phyloP scores from a whole-genome alignment of 2,113 vertebrate genomes.

The Cromileptes altivelis region DNA sequence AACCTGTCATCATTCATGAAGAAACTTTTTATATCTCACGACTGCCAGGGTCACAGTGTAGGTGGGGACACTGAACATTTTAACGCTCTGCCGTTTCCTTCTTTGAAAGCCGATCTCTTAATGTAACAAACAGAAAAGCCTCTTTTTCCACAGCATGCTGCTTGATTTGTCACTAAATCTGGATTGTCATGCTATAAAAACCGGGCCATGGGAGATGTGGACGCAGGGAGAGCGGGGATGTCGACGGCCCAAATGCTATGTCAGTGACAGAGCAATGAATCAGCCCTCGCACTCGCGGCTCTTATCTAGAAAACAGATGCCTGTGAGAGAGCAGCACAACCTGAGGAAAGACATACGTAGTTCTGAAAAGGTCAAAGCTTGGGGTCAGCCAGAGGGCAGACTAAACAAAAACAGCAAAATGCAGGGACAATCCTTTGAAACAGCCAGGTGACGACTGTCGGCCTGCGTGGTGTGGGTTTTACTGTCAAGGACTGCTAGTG shows the following conservation, averaged over 20 bases:
- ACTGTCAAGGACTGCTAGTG: conserved; percentile 8
- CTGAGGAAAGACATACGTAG: conserved; percentile 43
- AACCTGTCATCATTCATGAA: conserved; percentile 63
- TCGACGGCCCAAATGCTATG: conserved; percentile 60
- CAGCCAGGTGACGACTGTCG: conserved; percentile 33
- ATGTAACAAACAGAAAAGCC: conserved; percentile 79
- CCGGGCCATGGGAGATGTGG: conserved; percentile 42
- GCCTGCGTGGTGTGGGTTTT: conserved; percentile 15
- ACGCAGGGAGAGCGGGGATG: conserved; percentile 56
- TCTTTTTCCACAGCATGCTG: conserved; percentile 28
- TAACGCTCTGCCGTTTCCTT: conserved; percentile 44
- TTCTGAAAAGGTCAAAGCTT: conserved; percentile 65
- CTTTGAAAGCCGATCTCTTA: conserved; percentile 71
- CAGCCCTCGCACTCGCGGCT: conserved; percentile 48
- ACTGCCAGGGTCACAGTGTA: conserved; percentile 66
- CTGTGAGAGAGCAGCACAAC: conserved; percentile 48
- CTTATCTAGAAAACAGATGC: conserved; percentile 84
- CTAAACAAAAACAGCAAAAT: conserved; percentile 51
- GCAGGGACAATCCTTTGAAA: not conserved
- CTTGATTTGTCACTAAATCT: conserved; percentile 79
- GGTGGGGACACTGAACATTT: conserved; percentile 53
- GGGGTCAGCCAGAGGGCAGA: conserved; percentile 62
- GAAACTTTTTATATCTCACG: conserved; percentile 60
- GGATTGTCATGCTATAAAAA: conserved; percentile 68
- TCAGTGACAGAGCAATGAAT: conserved; percentile 80